These are phyloP conservation scores for Tapera naevia DNA, from an alignment of 2,797 vertebrate species.

Conservation along the genomic window DNA sequence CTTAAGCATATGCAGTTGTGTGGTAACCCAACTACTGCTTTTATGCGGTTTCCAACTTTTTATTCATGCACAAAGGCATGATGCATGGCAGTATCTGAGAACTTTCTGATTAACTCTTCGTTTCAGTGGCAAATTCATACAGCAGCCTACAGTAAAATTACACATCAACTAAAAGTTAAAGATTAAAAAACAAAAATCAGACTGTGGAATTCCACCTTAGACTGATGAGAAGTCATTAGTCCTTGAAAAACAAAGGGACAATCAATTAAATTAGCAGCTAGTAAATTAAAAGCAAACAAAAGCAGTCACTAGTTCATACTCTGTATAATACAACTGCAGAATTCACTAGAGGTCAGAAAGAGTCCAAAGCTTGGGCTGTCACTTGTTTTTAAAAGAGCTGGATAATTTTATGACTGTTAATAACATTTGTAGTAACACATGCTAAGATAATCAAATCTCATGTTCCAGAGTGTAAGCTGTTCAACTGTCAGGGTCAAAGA, in stretches of 20 bases:
- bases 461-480: constrained; percentile 31
- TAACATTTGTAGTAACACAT: constrained; percentile 48
- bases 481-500: background rate
- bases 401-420: constrained; percentile 57
- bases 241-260: background rate
- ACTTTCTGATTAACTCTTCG: constrained; percentile 72
- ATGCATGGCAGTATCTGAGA: constrained; percentile 77
- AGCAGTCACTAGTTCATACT: background rate
- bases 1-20: constrained; percentile 94
- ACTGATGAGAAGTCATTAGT: background rate
- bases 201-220: background rate
- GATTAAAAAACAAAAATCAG: background rate
- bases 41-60: constrained; percentile 86
- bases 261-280: constrained; percentile 31
- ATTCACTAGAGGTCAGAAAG: constrained; percentile 24
- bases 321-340: background rate
- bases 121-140: constrained; percentile 52
- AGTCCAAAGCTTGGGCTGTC: constrained; percentile 26
- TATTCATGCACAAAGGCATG: constrained; percentile 78
- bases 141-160: constrained; percentile 44
- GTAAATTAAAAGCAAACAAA: constrained; percentile 50
- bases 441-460: constrained; percentile 34
- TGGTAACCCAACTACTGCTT: constrained; percentile 85
- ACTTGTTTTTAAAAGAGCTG: constrained; percentile 18
- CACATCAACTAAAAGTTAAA: background rate